Base-by-base conservation (phyloP, 2,797 vertebrate species). In the Diceros bicornis region DNA sequence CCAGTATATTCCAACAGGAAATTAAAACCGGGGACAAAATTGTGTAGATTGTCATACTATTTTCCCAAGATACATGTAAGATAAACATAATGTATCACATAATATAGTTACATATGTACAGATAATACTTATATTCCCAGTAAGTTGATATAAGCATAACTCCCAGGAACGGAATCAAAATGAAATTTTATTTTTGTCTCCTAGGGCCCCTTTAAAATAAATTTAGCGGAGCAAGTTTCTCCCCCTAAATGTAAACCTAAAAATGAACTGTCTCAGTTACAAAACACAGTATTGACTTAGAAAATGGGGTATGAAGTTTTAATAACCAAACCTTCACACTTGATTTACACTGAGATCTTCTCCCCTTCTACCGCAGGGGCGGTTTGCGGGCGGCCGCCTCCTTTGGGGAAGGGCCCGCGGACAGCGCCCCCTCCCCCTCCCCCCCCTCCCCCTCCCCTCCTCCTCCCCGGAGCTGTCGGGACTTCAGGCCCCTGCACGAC, bases 201-300 rank as follows among this genome's bases (percentile, higher is more conserved):
- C 20, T 72, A 50, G 7, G 32, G n/a, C 1, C 7, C 20, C 21
- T 94, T 92, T 82, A 86, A 71, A 86, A 86, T 75, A 59, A 77
- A 92, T 79, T 52, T n/a, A 94, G 6, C 69, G 27, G 32, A 32
- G 32, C 20, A 81, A 75, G 2, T 71, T 94, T 91, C 69, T 34
- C 2, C 6, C 11, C 7, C 59, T 66, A 12, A 55, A 91, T 47
- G 10, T 91, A 91, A 87, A 64, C 37, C 77, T 95, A 55, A 84
- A 55, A 71, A 47, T n/a, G 17, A 93, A 59, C 57, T 74, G 2
- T 68, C 66, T 83, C 96, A 82, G 32, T 93, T 89, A 37, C 18
- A 72, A 88, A 93, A 47, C n/a, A 87, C 6, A 79, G 4, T 74
- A 23, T 88, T 88, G 9, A 91, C 55, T 87, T 93, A 88, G 71